Base-by-base conservation (phyloP, 2,113 vertebrate species). In the Colossoma macropomum region DNA sequence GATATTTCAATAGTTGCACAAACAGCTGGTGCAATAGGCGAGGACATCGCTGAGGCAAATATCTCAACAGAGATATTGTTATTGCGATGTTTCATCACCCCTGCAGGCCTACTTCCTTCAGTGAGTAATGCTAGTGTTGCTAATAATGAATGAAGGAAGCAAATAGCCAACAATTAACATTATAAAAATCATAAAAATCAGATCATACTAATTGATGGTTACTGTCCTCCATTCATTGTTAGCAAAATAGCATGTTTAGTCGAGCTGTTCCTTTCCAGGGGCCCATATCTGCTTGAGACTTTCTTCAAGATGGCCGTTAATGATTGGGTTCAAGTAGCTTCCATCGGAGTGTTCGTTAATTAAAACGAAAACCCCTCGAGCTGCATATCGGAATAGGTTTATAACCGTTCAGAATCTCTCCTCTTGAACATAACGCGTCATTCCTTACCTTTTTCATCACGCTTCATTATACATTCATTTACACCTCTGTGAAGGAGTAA, bases 1-100 rank as follows among this genome's bases (percentile, higher is more conserved):
- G 87, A 89, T 91, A 87, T 91, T 88, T 85, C 89, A 84, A 85
- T 80, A 84, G 91, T 87, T 86, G 86, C 88, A 74, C 74, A 85
- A 89, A 88, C 90, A 92, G 87, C 89, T 90, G 89, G 86, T 88
- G 92, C 90, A 50, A 87, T 87, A 89, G 84, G 82, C 69, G 81
- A 86, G 72, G 84, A 74, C 63, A 25, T 34, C 45, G 68, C 15
- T 45, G 68, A 21, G 23, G 10, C 23, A 62, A 27, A 62, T 62
- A 27, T 27, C 59, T 62, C n/a, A 21, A 23, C 54, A 23, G 54
- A 62, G 10, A 25, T 25, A 25, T 5, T 27, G 59, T 25, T 62
- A 27, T 62, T n/a, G 59, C 25, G 6, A 59, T 27, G n/a, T 25
- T 25, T 25, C n/a, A 62, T 11, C 10, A 11, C 0, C 12, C 59